Evolutionary conservation across 2,113 vertebrate genomes (phyloP).

Genomic region (Oncorhynchus kisutch): DNA sequence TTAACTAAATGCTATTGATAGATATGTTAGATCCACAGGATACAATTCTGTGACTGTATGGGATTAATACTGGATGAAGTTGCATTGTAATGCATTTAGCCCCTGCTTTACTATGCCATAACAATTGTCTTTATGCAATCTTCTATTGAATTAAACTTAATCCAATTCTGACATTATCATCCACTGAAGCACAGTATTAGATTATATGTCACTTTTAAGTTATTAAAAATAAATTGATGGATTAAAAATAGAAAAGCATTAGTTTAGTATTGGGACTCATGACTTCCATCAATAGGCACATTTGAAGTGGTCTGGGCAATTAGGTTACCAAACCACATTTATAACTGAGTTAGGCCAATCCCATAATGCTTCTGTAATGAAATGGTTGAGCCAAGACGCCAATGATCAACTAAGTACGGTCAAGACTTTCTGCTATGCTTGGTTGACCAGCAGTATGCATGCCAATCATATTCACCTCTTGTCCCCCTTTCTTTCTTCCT

Average conservation of each 20-base stretch:
- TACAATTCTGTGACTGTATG: no score
- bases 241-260: not conserved
- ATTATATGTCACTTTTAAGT: conserved; percentile 1
- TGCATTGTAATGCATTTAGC: not conserved
- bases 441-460: not conserved
- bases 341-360: not conserved
- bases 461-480: not conserved
- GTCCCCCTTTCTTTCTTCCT: not conserved
- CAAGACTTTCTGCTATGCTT: not conserved
- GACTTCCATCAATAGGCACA: not conserved
- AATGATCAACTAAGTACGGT: not conserved
- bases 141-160: not conserved
- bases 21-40: no score
- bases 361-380: not conserved
- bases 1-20: no score
- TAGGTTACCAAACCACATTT: not conserved
- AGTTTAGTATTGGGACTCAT: not conserved
- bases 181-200: not conserved
- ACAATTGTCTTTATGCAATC: not conserved
- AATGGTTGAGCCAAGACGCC: not conserved
- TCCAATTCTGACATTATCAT: not conserved
- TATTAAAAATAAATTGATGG: not conserved
- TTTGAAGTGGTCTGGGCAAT: not conserved
- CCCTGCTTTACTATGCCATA: not conserved
- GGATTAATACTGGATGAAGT: not conserved